Evolutionary conservation across 2,888 invertebrate species (phyloP).

Genomic region (Hetaerina titia): DNA sequence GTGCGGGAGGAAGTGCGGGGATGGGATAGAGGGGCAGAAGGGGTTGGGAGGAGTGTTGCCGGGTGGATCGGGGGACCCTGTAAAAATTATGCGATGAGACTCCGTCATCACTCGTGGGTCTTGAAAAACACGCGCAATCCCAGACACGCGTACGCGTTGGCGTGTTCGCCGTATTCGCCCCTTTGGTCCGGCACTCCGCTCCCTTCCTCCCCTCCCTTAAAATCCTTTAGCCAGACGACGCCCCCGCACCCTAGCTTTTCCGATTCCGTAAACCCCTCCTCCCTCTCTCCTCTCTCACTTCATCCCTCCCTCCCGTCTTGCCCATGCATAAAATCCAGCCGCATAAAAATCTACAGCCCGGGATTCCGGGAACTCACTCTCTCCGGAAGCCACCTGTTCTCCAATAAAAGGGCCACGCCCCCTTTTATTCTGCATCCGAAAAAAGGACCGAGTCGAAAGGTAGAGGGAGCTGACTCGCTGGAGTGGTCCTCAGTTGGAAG

Average conservation of each 20-base stretch:
- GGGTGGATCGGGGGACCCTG: conserved; percentile 37
- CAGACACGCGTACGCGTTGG: conserved; percentile 44
- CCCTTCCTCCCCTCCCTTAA: neutral
- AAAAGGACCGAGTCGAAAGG: conserved; percentile 37
- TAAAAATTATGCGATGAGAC: conserved; percentile 51
- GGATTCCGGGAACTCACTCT: conserved; percentile 59
- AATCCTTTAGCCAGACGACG: neutral
- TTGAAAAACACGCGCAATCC: conserved; percentile 40
- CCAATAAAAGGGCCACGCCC: conserved; percentile 56
- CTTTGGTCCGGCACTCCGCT: conserved; percentile 17
- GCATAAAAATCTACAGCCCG: conserved; percentile 45
- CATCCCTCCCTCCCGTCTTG: neutral
- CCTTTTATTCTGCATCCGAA: conserved; percentile 67
- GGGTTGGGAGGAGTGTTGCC: neutral
- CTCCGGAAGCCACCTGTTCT: conserved; percentile 62
- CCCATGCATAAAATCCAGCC: conserved; percentile 38
- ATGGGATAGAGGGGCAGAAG: neutral
- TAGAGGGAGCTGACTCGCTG: neutral
- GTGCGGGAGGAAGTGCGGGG: neutral
- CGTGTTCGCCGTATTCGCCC: conserved; percentile 53
- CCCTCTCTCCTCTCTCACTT: neutral
- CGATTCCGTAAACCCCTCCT: neutral
- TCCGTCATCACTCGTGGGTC: conserved; percentile 57
- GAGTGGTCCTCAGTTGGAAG: conserved; percentile 19
- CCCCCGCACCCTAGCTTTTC: conserved; percentile 9